Conservation (phyloP, 2,797 vertebrate species). For the Geotria australis region DNA sequence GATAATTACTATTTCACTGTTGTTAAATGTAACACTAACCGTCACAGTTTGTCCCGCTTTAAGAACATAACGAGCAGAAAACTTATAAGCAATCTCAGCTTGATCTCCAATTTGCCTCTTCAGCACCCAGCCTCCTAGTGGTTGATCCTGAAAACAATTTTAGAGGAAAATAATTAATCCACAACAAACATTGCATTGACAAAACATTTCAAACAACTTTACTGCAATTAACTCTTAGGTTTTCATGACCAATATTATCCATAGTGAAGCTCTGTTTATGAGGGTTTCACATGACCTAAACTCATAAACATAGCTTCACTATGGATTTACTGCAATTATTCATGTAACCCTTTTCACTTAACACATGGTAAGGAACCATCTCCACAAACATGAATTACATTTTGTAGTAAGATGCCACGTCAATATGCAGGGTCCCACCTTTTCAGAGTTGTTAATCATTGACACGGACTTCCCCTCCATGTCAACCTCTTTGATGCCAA, state of each 20-base stretch:
- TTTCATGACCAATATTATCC: no score
- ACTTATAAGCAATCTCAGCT: constrained; percentile 34
- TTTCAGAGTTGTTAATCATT: constrained; percentile 33
- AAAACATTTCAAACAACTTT: neutral
- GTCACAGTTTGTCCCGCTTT: constrained; percentile 53
- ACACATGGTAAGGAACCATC: no score
- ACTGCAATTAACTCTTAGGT: no score
- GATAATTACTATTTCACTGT: no score
- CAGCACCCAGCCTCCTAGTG: constrained; percentile 55
- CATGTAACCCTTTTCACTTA: no score
- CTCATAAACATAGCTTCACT: no score
- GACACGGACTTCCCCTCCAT: constrained; percentile 57
- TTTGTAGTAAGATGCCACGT: no score
- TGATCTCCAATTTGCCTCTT: constrained; percentile 24
- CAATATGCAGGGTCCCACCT: constrained; percentile 14
- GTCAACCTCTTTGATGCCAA: constrained; percentile 45
- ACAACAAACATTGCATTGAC: constrained; percentile 1
- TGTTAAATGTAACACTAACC: constrained; percentile 15
- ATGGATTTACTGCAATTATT: no score
- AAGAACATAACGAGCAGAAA: constrained; percentile 42
- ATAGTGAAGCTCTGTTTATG: no score
- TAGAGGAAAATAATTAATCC: constrained; percentile 1
- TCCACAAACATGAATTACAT: no score
- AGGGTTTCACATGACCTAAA: no score
- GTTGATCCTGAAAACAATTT: constrained; percentile 27